Percentiles rank a stretch among this genome's conserved stretches.
Evolutionary conservation across 2,113 vertebrate genomes (phyloP).

Genomic region (Lepus timidus): DNA sequence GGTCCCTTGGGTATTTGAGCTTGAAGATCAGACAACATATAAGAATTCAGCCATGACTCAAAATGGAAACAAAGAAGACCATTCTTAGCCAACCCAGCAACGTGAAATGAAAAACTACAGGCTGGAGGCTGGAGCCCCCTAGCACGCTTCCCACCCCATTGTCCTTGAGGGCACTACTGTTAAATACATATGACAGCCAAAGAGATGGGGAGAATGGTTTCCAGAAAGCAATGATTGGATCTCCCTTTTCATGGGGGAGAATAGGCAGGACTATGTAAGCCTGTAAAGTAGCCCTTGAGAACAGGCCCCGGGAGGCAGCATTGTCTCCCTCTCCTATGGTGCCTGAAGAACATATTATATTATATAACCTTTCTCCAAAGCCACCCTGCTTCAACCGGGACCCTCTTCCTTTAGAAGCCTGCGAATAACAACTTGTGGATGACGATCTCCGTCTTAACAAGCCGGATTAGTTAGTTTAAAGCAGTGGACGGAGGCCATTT

Average conservation of each 20-base stretch:
- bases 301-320: conserved; percentile 73
- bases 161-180: conserved; percentile 87
- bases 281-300: conserved; percentile 84
- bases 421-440: conserved; percentile 74
- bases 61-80: conserved; percentile 90
- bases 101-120: conserved; percentile 87
- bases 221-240: conserved; percentile 85
- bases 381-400: conserved; percentile 75
- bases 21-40: conserved; percentile 89
- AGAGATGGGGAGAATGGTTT: conserved; percentile 84
- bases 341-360: conserved; percentile 81
- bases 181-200: conserved; percentile 88
- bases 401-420: conserved; percentile 70
- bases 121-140: conserved; percentile 82
- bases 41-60: conserved; percentile 89
- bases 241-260: conserved; percentile 82
- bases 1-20: conserved; percentile 88
- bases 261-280: conserved; percentile 83
- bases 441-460: conserved; percentile 80
- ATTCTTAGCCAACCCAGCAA: conserved; percentile 86
- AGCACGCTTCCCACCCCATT: conserved; percentile 85
- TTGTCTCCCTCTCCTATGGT: conserved; percentile 76
- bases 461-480: conserved; percentile 78
- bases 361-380: conserved; percentile 79
- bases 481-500: conserved; percentile 72